Conservation (phyloP, 2,113 vertebrate genomes). For the Dendrocopos noguchii region DNA sequence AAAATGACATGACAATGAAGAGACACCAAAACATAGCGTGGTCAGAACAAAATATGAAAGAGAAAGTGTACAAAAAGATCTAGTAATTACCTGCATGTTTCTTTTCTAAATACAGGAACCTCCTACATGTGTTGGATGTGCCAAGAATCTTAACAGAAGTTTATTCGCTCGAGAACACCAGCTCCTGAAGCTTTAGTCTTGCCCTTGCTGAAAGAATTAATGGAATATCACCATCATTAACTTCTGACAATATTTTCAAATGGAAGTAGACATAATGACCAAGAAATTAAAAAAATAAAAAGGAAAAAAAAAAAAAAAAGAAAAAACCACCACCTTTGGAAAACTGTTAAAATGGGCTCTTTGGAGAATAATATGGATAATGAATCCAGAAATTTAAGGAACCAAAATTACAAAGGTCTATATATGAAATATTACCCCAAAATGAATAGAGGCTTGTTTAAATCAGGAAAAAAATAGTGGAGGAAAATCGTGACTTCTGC, state of each 20-base stretch:
- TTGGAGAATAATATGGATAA: background rate
- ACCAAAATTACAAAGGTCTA: background rate
- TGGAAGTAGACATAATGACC: background rate
- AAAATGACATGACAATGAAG: background rate
- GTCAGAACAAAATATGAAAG: background rate
- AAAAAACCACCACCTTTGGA: background rate
- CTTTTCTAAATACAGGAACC: background rate
- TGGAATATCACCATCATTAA: background rate
- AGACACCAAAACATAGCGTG: background rate
- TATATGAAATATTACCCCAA: background rate
- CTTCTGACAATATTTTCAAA: background rate
- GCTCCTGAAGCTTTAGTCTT: background rate
- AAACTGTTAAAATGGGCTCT: background rate
- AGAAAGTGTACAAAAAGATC: background rate
- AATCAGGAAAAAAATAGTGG: background rate
- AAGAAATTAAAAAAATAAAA: background rate
- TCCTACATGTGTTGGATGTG: background rate
- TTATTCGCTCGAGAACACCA: background rate
- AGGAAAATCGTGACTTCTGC: background rate
- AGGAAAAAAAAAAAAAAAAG: background rate
- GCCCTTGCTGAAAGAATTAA: background rate
- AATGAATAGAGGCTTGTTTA: background rate
- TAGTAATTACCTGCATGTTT: background rate
- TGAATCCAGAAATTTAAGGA: background rate
- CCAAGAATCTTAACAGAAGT: background rate